phyloP scores from a whole-genome alignment of 2,888 invertebrate genomes.

The Bombyx huttoni region DNA sequence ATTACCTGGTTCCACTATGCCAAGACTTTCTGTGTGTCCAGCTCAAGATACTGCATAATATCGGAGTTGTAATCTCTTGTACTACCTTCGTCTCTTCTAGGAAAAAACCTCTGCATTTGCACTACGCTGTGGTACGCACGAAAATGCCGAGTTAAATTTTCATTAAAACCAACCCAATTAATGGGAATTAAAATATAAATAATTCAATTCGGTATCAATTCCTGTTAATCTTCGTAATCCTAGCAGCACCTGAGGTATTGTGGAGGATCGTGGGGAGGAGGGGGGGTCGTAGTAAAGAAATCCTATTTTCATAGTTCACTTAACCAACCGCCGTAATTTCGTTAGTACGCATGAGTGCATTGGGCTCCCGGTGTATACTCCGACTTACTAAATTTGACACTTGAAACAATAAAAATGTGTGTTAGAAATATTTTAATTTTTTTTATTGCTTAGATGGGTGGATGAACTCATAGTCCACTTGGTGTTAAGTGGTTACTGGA shows the following conservation, averaged over 20 bases:
- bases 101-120: too few relatives aligned
- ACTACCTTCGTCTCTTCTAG: too few relatives aligned
- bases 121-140: too few relatives aligned
- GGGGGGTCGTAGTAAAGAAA: slow-evolving; percentile 45
- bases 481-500: too few relatives aligned
- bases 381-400: slow-evolving; percentile 29
- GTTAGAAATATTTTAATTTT: neutral
- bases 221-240: slow-evolving; percentile 60
- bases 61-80: too few relatives aligned
- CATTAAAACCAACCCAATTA: slow-evolving; percentile 1
- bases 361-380: slow-evolving; percentile 47
- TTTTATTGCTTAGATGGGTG: neutral
- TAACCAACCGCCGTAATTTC: slow-evolving; percentile 59
- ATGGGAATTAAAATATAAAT: slow-evolving; percentile 1
- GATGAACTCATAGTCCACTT: too few relatives aligned
- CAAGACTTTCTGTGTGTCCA: too few relatives aligned
- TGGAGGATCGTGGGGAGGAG: slow-evolving; percentile 11
- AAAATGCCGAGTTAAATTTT: neutral
- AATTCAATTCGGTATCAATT: slow-evolving; percentile 29
- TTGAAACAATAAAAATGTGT: too few relatives aligned
- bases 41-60: too few relatives aligned
- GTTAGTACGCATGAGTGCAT: slow-evolving; percentile 59
- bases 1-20: too few relatives aligned
- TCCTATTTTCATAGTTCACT: slow-evolving; percentile 73
- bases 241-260: slow-evolving; percentile 35